Evolutionary conservation across 2,797 vertebrate genomes (phyloP).

Genomic region (Alfaro cultratus): DNA sequence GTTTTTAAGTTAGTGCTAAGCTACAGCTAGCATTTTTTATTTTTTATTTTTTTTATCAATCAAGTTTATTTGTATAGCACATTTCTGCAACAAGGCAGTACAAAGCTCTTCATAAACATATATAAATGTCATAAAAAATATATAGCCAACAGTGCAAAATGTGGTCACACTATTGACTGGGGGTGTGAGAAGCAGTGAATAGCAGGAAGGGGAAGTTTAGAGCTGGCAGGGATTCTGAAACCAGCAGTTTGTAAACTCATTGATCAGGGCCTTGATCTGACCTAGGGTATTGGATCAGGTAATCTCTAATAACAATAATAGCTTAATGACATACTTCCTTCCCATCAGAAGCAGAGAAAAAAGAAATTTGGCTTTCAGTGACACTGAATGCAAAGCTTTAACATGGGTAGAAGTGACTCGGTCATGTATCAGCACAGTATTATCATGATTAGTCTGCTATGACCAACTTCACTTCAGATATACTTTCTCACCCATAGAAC

Average conservation of each 20-base stretch:
- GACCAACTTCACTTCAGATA: neutral
- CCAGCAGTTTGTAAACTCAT: neutral
- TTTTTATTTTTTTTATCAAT: no score
- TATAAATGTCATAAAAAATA: no score
- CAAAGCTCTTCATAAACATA: no score
- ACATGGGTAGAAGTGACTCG: neutral
- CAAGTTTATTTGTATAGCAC: no score
- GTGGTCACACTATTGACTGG: neutral
- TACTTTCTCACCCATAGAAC: neutral
- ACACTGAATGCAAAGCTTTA: neutral
- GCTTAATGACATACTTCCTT: no score
- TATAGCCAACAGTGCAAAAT: neutral
- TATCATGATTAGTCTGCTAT: neutral
- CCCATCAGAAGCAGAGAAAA: neutral
- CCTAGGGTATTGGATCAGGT: neutral
- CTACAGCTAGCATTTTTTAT: neutral
- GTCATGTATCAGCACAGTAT: neutral
- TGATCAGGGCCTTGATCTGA: neutral
- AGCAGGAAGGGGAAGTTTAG: neutral
- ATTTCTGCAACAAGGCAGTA: no score
- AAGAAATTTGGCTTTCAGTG: neutral
- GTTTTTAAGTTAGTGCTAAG: neutral
- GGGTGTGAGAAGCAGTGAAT: neutral
- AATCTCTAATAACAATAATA: neutral
- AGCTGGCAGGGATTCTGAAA: neutral